These are phyloP conservation scores for Plutomurus gul DNA, from an alignment of 1,140 invertebrate species.

Conservation along the genomic window DNA sequence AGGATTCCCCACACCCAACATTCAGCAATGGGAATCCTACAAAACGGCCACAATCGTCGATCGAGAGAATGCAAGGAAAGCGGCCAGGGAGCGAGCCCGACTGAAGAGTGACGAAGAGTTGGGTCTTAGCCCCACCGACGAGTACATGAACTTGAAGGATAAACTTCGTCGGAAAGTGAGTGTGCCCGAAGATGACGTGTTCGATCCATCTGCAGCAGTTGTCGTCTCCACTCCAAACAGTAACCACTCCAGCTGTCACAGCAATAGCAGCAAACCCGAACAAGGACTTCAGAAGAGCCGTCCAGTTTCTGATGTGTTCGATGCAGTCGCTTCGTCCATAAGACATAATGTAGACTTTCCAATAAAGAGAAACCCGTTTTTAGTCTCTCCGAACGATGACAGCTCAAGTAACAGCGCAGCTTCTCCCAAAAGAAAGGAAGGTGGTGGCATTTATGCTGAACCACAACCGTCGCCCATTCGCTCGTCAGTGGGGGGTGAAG, in stretches of 20 bases:
- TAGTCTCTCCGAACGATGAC: slow-evolving; percentile 1
- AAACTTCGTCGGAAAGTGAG: slow-evolving; percentile 61
- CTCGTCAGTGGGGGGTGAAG: not conserved
- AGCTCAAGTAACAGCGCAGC: not conserved
- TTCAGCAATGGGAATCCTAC: slow-evolving; percentile 16
- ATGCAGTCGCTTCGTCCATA: slow-evolving; percentile 35
- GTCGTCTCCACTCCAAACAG: not conserved
- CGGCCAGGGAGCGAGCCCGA: slow-evolving; percentile 69
- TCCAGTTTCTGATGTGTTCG: slow-evolving; percentile 34
- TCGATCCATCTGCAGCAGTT: not conserved
- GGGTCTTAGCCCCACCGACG: slow-evolving; percentile 72
- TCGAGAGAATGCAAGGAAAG: slow-evolving; percentile 64
- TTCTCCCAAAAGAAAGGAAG: not conserved
- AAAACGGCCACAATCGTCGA: slow-evolving; percentile 58
- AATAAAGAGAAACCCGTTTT: slow-evolving; percentile 40
- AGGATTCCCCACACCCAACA: not conserved
- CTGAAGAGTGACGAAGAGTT: slow-evolving; percentile 73
- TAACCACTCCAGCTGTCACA: not conserved
- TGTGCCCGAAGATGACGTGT: slow-evolving; percentile 56
- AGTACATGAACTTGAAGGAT: slow-evolving; percentile 60
- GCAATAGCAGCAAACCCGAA: not conserved
- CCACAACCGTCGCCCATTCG: not conserved
- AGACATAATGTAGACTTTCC: slow-evolving; percentile 48
- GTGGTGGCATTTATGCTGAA: too few species aligned
- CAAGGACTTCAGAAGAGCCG: not conserved